Evolutionary conservation across 2,113 vertebrate genomes (phyloP).

Genomic region (Corythornis cristatus): DNA sequence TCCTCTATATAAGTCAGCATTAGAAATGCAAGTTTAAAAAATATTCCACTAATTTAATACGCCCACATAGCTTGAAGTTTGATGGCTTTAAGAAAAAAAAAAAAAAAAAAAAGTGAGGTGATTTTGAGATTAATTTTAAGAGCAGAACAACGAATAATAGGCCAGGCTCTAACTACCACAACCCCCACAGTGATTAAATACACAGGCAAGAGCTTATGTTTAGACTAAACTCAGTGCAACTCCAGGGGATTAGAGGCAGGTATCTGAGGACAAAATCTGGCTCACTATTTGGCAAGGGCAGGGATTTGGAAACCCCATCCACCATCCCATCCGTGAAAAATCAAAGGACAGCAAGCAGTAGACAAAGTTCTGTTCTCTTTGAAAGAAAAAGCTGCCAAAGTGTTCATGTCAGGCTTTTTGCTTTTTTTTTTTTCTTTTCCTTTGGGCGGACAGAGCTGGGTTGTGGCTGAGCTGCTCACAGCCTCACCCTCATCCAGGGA

Average conservation of each 20-base stretch:
- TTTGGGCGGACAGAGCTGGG: neutral
- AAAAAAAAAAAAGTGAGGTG: neutral
- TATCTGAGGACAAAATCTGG: neutral
- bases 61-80: neutral
- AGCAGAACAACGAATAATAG: neutral
- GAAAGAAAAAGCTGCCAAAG: constrained; percentile 22
- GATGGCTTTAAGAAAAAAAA: neutral
- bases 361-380: neutral
- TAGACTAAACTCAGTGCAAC: neutral
- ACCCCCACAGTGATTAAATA: neutral
- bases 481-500: neutral
- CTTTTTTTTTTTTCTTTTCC: neutral
- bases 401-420: neutral
- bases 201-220: neutral
- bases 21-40: neutral
- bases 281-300: neutral
- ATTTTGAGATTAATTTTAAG: neutral
- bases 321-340: neutral
- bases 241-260: neutral
- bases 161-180: neutral
- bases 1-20: neutral
- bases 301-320: neutral
- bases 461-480: neutral
- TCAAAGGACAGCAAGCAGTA: neutral
- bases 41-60: neutral